phyloP scores from a whole-genome alignment of 2,113 vertebrate species.

The Orycteropus afer region DNA sequence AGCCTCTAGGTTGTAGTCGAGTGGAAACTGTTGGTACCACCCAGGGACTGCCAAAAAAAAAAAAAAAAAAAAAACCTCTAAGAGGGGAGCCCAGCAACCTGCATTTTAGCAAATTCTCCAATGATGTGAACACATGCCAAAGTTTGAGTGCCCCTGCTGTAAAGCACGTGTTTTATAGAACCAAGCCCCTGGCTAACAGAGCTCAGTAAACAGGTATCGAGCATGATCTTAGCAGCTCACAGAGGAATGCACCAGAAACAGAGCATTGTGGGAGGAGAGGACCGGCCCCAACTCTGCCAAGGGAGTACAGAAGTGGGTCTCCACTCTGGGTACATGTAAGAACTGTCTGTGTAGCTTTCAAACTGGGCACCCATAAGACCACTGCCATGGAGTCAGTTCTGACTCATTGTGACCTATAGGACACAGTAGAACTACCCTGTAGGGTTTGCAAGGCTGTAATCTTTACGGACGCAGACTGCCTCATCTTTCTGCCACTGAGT shows the following conservation, averaged over 20 bases:
- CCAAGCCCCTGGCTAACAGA: background rate
- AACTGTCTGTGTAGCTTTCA: no score
- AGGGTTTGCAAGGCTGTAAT: no score
- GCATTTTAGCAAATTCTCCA: background rate
- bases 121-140: fast-evolving
- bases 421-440: no score
- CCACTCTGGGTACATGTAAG: no score
- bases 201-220: background rate
- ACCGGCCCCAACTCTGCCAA: background rate
- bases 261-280: background rate
- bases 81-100: background rate
- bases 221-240: background rate
- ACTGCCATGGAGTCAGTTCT: no score
- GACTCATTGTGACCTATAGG: no score
- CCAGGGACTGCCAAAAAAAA: background rate
- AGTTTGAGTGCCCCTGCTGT: background rate
- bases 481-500: no score
- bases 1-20: no score
- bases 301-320: background rate
- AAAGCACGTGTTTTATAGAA: background rate
- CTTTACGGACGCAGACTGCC: no score
- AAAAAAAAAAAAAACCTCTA: no score
- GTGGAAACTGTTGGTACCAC: no score
- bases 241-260: background rate
- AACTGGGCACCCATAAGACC: background rate